Conservation (phyloP, 2,113 vertebrate species). For the Spizaetus ornatus region DNA sequence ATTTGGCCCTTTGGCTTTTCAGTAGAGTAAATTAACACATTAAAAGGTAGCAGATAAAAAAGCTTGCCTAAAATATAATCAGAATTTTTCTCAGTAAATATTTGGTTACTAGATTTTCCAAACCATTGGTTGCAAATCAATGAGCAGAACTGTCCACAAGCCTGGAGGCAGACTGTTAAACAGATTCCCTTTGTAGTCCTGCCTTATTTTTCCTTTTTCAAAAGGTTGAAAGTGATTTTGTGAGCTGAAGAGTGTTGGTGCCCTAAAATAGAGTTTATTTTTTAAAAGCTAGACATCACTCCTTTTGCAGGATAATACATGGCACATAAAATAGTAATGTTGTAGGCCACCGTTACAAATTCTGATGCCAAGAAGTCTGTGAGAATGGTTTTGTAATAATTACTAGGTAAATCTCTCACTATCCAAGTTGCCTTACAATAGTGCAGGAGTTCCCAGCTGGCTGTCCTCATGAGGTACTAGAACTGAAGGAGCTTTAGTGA, state of each 20-base stretch:
- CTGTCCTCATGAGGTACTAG: neutral
- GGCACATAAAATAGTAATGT: neutral
- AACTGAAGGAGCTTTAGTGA: neutral
- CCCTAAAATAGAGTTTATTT: neutral
- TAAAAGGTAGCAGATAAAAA: conserved; percentile 55
- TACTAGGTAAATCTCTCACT: neutral
- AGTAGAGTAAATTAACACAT: conserved; percentile 46
- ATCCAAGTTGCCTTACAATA: neutral
- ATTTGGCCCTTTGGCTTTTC: conserved; percentile 49
- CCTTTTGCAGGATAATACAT: neutral
- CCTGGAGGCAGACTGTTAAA: neutral
- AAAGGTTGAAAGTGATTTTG: neutral
- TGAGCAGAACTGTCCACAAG: neutral
- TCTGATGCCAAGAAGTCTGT: neutral
- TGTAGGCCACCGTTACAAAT: neutral
- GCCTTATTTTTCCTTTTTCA: neutral
- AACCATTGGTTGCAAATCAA: neutral
- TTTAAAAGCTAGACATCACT: neutral
- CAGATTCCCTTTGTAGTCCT: conserved; percentile 21
- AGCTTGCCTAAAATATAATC: conserved; percentile 23
- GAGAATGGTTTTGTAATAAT: neutral
- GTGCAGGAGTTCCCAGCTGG: neutral
- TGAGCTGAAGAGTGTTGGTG: neutral
- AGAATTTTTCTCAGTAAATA: conserved; percentile 33
- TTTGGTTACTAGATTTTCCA: neutral